Conservation (phyloP, 2,113 vertebrate species). For the Ptilonorhynchus violaceus region DNA sequence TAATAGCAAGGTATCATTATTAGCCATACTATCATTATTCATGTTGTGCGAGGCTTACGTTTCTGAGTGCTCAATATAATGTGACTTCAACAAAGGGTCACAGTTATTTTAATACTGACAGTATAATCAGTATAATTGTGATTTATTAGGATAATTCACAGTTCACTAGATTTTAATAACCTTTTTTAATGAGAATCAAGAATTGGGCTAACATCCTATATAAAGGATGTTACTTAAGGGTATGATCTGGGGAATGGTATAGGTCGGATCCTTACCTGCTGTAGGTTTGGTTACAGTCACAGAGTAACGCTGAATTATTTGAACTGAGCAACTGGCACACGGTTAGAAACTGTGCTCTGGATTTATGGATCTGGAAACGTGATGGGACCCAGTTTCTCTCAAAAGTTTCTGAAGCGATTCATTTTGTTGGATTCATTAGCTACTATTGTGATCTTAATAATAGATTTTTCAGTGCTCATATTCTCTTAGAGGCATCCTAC, state of each 20-base stretch:
- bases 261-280: neutral
- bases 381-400: neutral
- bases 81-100: neutral
- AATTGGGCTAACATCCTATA: neutral
- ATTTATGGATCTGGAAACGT: neutral
- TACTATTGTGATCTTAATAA: neutral
- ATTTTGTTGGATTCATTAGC: neutral
- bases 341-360: neutral
- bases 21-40: neutral
- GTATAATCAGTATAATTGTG: neutral
- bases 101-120: constrained; percentile 3
- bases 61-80: neutral
- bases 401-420: neutral
- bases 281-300: neutral
- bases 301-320: neutral
- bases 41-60: neutral
- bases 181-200: neutral
- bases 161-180: neutral
- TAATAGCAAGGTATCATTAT: neutral
- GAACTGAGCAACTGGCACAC: neutral
- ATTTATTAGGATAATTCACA: neutral
- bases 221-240: neutral
- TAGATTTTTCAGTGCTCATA: neutral
- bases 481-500: neutral
- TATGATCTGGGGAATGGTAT: neutral